Conservation (phyloP, 1,140 invertebrate genomes). For the Drosophila seguyi region DNA sequence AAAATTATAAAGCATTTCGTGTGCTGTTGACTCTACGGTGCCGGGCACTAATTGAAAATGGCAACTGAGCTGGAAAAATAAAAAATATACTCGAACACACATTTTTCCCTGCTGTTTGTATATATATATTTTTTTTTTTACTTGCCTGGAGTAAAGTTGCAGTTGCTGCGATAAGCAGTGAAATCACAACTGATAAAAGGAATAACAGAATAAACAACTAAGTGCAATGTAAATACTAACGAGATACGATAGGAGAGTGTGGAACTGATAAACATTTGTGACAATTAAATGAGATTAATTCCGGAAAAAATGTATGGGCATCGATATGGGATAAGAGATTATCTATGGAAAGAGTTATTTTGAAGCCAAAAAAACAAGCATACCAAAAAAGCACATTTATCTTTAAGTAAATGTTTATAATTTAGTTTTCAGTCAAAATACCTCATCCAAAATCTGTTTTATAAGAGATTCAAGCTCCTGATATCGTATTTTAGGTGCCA, state of each 20-base stretch:
- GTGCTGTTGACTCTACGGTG: constrained; percentile 63
- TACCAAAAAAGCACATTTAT: no score
- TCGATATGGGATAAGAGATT: not conserved
- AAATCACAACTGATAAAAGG: constrained; percentile 71
- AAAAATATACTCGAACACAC: constrained; percentile 1
- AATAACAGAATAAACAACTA: constrained; percentile 48
- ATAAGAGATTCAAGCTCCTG: no score
- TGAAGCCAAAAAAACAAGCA: not conserved
- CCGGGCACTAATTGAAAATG: constrained; percentile 72
- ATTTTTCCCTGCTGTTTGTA: constrained; percentile 12
- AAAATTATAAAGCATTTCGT: constrained; percentile 52
- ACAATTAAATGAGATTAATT: constrained; percentile 45
- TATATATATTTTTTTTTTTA: constrained; percentile 13
- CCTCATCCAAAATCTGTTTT: not conserved
- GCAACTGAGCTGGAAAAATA: constrained; percentile 23
- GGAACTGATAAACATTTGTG: constrained; percentile 11
- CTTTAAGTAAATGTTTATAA: not conserved
- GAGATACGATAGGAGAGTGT: constrained; percentile 15
- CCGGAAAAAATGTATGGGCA: not conserved
- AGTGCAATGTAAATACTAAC: constrained; percentile 45
- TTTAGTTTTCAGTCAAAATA: not conserved
- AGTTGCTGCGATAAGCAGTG: constrained; percentile 67
- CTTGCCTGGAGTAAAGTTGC: constrained; percentile 57
- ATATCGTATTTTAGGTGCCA: not conserved
- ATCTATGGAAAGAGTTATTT: not conserved